Conservation (phyloP, 2,888 invertebrate genomes). For the Drosophila paranaensis region DNA sequence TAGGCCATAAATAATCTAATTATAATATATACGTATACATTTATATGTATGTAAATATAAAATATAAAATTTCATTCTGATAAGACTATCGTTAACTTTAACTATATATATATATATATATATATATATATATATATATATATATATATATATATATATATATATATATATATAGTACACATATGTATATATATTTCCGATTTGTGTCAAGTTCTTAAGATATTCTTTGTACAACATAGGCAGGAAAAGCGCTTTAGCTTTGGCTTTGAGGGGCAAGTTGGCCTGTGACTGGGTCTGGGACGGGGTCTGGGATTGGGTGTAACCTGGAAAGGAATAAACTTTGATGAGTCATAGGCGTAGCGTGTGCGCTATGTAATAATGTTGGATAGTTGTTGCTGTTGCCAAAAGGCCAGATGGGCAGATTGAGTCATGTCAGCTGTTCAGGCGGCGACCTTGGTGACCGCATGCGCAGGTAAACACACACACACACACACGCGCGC, state of each 20-base stretch:
- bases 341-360: slow-evolving; percentile 32
- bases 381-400: not conserved
- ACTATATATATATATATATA: too few species aligned
- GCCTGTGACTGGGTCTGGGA: too few species aligned
- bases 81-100: slow-evolving; percentile 6
- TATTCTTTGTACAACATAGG: not conserved
- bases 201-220: not conserved
- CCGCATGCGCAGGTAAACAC: slow-evolving; percentile 68
- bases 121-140: not conserved
- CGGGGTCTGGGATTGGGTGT: not conserved
- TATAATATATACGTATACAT: not conserved
- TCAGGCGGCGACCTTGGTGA: slow-evolving; percentile 67
- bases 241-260: not conserved
- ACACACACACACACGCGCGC: slow-evolving; percentile 19
- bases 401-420: slow-evolving; percentile 10
- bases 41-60: not conserved
- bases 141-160: too few species aligned
- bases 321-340: not conserved
- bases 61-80: not conserved
- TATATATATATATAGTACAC: too few species aligned
- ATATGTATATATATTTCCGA: not conserved
- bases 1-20: not conserved
- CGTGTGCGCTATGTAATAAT: slow-evolving; percentile 5
- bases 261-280: not conserved
- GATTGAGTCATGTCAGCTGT: slow-evolving; percentile 61